These are phyloP conservation scores for Mobula birostris DNA, from an alignment of 2,113 vertebrate genomes.

Conservation along the genomic window DNA sequence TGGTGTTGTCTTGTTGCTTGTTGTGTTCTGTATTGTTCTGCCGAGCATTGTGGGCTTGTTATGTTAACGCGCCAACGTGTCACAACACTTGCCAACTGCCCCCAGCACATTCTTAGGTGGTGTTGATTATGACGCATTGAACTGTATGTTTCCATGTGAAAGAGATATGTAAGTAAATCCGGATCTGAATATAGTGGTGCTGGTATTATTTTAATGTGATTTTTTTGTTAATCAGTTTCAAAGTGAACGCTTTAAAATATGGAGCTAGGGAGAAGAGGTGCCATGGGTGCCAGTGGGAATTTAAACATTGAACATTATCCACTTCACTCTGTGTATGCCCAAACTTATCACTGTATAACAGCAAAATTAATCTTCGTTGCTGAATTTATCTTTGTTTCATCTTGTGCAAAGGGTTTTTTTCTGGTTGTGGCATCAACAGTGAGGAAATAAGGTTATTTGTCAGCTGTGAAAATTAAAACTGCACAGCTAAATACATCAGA, in stretches of 20 bases:
- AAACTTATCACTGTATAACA: neutral
- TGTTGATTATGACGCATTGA: too few relatives aligned
- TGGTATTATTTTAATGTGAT: neutral
- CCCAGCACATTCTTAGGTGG: too few relatives aligned
- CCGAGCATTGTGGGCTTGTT: too few relatives aligned
- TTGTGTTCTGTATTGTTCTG: too few relatives aligned
- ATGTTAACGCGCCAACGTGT: too few relatives aligned
- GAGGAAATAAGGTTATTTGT: neutral
- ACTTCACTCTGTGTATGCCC: neutral
- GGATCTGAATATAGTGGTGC: neutral
- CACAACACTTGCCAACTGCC: too few relatives aligned
- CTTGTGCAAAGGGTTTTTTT: neutral
- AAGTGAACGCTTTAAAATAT: neutral
- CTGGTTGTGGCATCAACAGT: neutral
- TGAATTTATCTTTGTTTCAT: neutral
- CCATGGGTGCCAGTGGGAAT: neutral
- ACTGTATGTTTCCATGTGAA: too few relatives aligned
- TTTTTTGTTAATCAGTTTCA: neutral
- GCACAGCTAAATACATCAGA: neutral
- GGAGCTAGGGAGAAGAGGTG: neutral
- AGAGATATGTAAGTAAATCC: too few relatives aligned
- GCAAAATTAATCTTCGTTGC: neutral
- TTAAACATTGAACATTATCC: neutral
- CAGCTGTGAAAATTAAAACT: neutral
- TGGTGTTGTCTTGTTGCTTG: too few relatives aligned